Conservation (phyloP, 2,113 vertebrate species). For the Gobius niger region DNA sequence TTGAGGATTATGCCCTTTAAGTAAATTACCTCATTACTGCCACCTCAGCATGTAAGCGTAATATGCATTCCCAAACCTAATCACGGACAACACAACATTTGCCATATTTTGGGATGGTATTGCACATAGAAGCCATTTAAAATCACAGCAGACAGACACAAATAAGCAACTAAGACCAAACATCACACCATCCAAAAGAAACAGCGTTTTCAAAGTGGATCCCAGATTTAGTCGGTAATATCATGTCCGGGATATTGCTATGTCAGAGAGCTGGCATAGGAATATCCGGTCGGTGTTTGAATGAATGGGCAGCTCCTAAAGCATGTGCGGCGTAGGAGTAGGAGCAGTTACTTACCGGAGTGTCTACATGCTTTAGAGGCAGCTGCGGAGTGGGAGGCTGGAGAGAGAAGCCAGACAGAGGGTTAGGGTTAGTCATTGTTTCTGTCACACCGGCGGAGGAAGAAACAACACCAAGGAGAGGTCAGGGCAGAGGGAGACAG, state of each 20-base stretch:
- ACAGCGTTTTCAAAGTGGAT: neutral
- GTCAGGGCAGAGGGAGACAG: slow-evolving; percentile 42
- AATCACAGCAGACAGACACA: neutral
- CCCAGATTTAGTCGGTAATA: slow-evolving; percentile 9
- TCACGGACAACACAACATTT: too few relatives aligned
- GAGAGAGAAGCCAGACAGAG: slow-evolving; percentile 55
- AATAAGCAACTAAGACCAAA: neutral
- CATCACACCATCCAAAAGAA: neutral
- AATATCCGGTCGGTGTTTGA: slow-evolving; percentile 4
- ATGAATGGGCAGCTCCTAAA: slow-evolving; percentile 44
- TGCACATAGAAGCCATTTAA: too few relatives aligned
- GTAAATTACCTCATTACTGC: too few relatives aligned
- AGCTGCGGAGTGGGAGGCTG: slow-evolving; percentile 77
- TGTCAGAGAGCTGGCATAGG: slow-evolving; percentile 21
- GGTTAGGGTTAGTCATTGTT: slow-evolving; percentile 46
- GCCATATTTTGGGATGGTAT: too few relatives aligned
- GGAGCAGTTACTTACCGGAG: slow-evolving; percentile 76
- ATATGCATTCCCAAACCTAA: too few relatives aligned
- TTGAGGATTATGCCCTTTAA: too few relatives aligned
- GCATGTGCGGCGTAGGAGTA: slow-evolving; percentile 23
- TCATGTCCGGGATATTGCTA: neutral
- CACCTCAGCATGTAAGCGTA: too few relatives aligned
- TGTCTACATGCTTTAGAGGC: slow-evolving; percentile 81
- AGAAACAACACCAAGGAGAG: slow-evolving; percentile 50
- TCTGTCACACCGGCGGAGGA: slow-evolving; percentile 34